A percentile compares a stretch with the other conserved stretches of the same genome.
Evolutionary conservation across 2,888 invertebrate species (phyloP).

Genomic region (Tuta absoluta): DNA sequence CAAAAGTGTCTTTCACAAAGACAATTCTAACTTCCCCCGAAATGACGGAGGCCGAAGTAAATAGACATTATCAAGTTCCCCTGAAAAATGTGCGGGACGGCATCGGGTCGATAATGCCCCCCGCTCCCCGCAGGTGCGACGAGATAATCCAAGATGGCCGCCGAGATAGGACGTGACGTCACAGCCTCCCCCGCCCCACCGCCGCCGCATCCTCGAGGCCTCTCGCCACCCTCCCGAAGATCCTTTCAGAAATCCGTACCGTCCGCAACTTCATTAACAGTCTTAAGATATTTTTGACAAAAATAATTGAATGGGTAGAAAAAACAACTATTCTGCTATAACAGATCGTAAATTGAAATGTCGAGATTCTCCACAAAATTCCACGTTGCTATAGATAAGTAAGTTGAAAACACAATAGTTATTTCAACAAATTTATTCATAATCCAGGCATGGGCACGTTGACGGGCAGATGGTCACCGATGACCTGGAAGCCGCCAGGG

Average conservation of each 20-base stretch:
- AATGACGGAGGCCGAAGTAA: constrained; percentile 17
- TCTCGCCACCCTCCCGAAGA: constrained; percentile 79
- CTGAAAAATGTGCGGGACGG: constrained; percentile 75
- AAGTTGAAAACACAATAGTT: neutral
- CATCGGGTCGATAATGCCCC: constrained; percentile 71
- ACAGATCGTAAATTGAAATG: too few species aligned
- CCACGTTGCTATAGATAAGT: too few species aligned
- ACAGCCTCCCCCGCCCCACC: constrained; percentile 60
- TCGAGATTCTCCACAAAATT: too few species aligned
- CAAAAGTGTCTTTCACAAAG: neutral
- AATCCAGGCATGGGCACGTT: constrained; percentile 43
- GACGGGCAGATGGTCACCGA: constrained; percentile 48
- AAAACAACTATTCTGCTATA: too few species aligned
- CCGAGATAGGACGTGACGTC: constrained; percentile 82
- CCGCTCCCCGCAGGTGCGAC: constrained; percentile 75
- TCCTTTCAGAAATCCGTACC: constrained; percentile 78
- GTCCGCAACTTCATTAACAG: constrained; percentile 47
- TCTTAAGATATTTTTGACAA: neutral
- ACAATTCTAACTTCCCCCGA: constrained; percentile 14
- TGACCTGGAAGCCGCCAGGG: constrained; percentile 54
- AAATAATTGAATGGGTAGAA: too few species aligned
- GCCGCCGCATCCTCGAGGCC: constrained; percentile 76
- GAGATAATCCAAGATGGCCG: constrained; percentile 82
- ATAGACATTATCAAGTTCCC: constrained; percentile 51
- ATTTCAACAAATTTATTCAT: neutral